Base-by-base conservation (phyloP, 2,888 invertebrate genomes). In the Phasia obesa region DNA sequence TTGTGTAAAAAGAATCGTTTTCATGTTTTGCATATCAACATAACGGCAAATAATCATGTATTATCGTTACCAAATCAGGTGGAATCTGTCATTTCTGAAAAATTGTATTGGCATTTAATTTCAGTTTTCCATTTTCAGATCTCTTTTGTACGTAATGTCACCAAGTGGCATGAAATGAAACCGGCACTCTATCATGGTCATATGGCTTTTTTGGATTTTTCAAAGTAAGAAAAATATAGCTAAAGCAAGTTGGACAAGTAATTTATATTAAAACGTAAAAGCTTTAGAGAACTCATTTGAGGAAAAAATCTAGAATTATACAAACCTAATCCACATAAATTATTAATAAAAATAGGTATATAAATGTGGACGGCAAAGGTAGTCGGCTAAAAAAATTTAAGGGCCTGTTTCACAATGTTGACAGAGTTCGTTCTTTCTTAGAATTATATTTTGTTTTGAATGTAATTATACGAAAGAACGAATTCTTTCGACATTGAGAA, bases 161-260 rank as follows among this genome's bases (percentile, higher is more conserved):
- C 97, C 1, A 93, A 93, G 81, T 99, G 99, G 99, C 92, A 94
- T 86, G 94, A 94, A 69, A 95, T 97, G 92, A 97, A 97, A 90
- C 99, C 99, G 53, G 98, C 98, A 0, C 93, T 99, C 71, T 99
- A 98, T 92, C 99, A 99, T 92, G 99, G 99, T 0, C 99, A 99
- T 91, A 95, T 99, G 93, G 98, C 98, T 5, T 99, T 96, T 92
- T 92, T 99, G 84, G 97, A 99, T 92, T 99, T 99, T 93, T 94
- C 95, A 85, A 96, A 96, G 98, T 98, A 92, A 76, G 69, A 51
- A 42, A 4, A 38, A 31, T 3, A n/a, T 4, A 42, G 4, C 15
- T 15, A n/a, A 13, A 42, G 4, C 11, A 42, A 15, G 38, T 27
- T 5, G 3, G 27, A 6, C 27, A 27, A 6, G 6, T 3, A 5